Evolutionary conservation across 1,140 invertebrate species (phyloP).

Genomic region (Octopus sinensis): DNA sequence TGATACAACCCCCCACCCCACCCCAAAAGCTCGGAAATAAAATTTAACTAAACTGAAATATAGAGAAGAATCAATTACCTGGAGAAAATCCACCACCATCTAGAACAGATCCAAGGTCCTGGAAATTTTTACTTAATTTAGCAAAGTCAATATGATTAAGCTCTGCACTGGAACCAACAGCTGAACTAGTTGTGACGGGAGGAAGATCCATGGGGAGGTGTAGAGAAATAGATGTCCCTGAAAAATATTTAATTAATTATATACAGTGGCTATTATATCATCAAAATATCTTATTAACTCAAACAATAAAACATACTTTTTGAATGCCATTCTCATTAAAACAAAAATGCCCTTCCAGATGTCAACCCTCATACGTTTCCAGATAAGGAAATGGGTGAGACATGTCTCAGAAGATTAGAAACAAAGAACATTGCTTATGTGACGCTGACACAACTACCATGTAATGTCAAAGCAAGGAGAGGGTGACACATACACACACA

Average conservation of each 20-base stretch:
- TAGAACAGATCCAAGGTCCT: constrained; percentile 1
- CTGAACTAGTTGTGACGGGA: not conserved
- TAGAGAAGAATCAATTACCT: not conserved
- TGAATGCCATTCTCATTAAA: no score
- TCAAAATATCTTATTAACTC: no score
- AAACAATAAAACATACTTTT: no score
- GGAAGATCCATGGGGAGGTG: not conserved
- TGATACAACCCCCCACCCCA: not conserved
- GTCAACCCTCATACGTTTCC: no score
- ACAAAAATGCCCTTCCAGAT: no score
- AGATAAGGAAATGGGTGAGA: no score
- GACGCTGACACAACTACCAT: no score
- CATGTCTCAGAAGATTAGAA: no score
- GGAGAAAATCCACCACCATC: constrained; percentile 10
- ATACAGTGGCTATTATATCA: no score
- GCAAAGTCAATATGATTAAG: constrained; percentile 7
- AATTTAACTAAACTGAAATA: not conserved
- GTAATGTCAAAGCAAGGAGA: no score
- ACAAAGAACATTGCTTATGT: no score
- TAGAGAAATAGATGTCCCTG: not conserved
- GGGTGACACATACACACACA: no score
- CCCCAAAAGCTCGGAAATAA: not conserved
- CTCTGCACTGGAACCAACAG: not conserved
- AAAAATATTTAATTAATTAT: not conserved
- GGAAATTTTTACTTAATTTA: constrained; percentile 9